Conservation (phyloP, 2,113 vertebrate genomes). For the Asarcornis scutulata region DNA sequence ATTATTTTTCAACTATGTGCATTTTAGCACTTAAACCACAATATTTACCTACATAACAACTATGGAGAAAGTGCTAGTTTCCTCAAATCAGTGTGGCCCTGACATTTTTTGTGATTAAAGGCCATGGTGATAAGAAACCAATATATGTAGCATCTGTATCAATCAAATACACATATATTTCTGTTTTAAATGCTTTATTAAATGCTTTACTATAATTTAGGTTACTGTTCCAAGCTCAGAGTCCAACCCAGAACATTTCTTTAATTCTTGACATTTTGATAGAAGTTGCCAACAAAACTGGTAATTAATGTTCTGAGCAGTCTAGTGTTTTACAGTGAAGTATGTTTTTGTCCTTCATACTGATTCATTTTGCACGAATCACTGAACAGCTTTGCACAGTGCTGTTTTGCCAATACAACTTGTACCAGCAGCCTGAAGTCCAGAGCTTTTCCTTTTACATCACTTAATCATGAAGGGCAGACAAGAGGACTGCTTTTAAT, state of each 20-base stretch:
- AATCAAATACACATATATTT: not conserved
- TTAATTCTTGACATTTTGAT: not conserved
- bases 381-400: rapidly evolving
- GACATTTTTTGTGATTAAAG: not conserved
- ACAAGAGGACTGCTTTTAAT: not conserved
- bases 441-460: not conserved
- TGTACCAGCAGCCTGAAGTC: not conserved
- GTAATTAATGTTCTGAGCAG: not conserved
- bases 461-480: not conserved
- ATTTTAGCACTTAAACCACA: conserved; percentile 64
- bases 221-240: not conserved
- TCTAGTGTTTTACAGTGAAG: not conserved
- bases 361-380: not conserved
- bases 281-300: not conserved
- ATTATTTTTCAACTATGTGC: conserved; percentile 56
- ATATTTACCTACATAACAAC: conserved; percentile 48
- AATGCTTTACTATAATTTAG: not conserved
- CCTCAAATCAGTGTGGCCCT: not conserved
- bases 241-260: not conserved
- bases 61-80: not conserved
- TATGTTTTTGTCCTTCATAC: not conserved
- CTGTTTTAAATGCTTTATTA: not conserved
- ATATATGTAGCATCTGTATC: not conserved
- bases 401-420: not conserved
- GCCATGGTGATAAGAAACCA: not conserved